Evolutionary conservation across 2,113 vertebrate species (phyloP).

Genomic region (Mixornis gularis): DNA sequence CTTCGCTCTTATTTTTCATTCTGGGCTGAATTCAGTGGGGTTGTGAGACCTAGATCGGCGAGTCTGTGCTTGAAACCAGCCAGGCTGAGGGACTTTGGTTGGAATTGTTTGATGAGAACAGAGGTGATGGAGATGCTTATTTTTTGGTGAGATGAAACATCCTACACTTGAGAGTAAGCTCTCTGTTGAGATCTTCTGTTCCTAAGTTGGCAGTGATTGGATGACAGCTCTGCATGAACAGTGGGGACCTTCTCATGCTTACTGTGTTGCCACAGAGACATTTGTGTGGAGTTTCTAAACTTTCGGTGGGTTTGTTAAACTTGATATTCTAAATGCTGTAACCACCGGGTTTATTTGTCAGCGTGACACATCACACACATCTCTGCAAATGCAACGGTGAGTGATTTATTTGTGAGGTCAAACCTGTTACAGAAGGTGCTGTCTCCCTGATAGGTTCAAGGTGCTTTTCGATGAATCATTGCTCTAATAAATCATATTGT

Average conservation of each 20-base stretch:
- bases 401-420: constrained; percentile 12
- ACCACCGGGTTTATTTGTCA: neutral
- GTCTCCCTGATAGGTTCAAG: constrained; percentile 41
- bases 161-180: neutral
- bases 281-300: neutral
- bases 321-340: neutral
- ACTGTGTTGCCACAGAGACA: neutral
- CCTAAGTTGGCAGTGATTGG: neutral
- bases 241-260: neutral
- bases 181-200: neutral
- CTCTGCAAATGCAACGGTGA: constrained; percentile 27
- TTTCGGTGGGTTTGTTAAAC: neutral
- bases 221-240: neutral
- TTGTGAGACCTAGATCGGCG: neutral
- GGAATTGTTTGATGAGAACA: neutral
- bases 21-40: neutral
- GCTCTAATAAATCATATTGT: constrained; percentile 65
- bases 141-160: neutral
- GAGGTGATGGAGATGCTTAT: neutral
- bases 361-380: neutral
- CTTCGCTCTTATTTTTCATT: neutral
- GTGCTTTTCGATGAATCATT: constrained; percentile 1
- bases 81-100: neutral
- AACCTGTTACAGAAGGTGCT: constrained; percentile 15
- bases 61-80: neutral